A percentile compares a stretch with the other conserved stretches of the same genome.
Evolutionary conservation across 53 echinoderm and acorn worm species (phyloP).

Genomic region (Luidia sarsii): DNA sequence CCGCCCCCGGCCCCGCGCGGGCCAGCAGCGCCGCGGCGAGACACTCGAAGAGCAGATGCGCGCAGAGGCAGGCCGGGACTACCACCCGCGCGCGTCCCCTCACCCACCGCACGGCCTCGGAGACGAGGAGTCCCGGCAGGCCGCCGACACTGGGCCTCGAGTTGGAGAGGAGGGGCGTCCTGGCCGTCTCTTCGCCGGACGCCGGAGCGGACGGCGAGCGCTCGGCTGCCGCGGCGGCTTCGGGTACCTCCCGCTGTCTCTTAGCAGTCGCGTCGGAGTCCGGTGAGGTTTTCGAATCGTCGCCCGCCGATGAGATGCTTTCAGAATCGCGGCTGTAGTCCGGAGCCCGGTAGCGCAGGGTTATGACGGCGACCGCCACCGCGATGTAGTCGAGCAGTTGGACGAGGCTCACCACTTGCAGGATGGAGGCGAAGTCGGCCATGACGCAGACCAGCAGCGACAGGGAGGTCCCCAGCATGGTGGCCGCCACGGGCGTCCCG

Average conservation of each 20-base stretch:
- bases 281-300: neutral
- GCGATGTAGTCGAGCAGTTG: conserved; percentile 52
- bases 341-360: conserved; percentile 56
- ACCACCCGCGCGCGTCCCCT: neutral
- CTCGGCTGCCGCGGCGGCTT: no score
- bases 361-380: conserved; percentile 32
- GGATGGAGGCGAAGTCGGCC: conserved; percentile 47
- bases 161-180: neutral
- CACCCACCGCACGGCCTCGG: neutral
- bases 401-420: conserved; percentile 56
- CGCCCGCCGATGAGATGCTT: neutral
- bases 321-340: neutral
- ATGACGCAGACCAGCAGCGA: conserved; percentile 60
- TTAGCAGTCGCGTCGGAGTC: neutral
- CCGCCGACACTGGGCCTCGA: no score
- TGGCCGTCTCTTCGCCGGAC: neutral
- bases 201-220: no score
- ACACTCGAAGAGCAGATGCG: neutral
- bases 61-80: neutral
- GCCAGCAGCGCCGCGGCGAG: conserved; percentile 37
- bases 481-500: conserved; percentile 57
- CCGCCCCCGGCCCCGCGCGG: conserved; percentile 23
- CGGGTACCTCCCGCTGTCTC: no score
- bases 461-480: conserved; percentile 54
- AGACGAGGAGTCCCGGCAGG: no score